Percentiles rank a stretch among this genome's conserved stretches.
Conservation (phyloP, 2,113 vertebrate species). For the Melanerpes formicivorus region DNA sequence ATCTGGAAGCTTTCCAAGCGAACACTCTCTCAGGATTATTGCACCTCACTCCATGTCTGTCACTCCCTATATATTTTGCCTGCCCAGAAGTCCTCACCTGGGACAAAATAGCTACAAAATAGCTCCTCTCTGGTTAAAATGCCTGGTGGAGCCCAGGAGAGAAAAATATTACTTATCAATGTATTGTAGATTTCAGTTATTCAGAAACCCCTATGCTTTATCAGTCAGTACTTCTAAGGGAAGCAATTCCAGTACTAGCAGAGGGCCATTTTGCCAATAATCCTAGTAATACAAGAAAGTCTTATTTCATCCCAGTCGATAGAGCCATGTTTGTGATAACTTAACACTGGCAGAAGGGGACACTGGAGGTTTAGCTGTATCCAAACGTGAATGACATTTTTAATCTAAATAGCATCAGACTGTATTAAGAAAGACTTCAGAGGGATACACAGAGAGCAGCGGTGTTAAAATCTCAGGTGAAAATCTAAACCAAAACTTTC, state of each 20-base stretch:
- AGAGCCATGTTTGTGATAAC: background rate
- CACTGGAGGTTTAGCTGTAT: background rate
- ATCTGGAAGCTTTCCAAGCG: background rate
- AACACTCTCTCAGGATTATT: background rate
- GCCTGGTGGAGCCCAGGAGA: background rate
- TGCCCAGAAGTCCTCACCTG: background rate
- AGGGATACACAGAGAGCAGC: background rate
- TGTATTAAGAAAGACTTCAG: constrained; percentile 17
- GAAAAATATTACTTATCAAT: background rate
- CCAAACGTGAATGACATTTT: constrained; percentile 51
- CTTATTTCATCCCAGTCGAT: background rate
- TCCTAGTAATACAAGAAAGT: background rate
- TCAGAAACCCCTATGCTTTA: background rate
- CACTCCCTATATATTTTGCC: background rate
- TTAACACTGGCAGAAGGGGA: background rate
- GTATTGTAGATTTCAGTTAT: background rate
- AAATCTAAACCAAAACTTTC: background rate
- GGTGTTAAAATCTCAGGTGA: constrained; percentile 20
- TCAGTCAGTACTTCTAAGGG: background rate
- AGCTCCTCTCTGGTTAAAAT: background rate
- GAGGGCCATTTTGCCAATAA: background rate
- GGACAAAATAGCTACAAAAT: background rate
- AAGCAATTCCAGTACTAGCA: background rate
- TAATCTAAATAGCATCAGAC: constrained; percentile 44
- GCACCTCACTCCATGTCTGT: background rate